Base-by-base conservation (phyloP, 2,888 invertebrate species). In the Camptogramma bilineatum region DNA sequence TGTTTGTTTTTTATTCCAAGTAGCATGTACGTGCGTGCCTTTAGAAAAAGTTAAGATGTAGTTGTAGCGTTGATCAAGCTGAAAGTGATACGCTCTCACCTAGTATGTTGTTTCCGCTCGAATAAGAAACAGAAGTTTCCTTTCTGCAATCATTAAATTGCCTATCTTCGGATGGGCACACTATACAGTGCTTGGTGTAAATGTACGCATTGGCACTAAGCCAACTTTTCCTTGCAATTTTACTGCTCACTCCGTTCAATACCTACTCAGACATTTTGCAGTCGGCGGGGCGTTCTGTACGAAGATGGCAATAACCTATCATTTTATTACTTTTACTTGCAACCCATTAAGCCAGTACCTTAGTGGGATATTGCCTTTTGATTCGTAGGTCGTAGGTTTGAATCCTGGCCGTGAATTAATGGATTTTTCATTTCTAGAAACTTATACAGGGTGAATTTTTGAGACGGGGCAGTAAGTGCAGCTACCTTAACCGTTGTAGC, bases 191-290 rank as follows among this genome's bases (percentile, higher is more conserved):
- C 62, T 60, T 31, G 31, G 54, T 67, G 52, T 44, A 44, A 4
- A 8, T 44, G 16, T 44, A 16, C 8, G 16, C 44, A 17, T 17
- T 90, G 91, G 91, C 86, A 48, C 50, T 19, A 46, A 50, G 86
- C 91, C 92, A 90, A 86, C 81, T 86, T 90, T 87, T 86, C 85
- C 85, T 81, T 87, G 87, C 87, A 84, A 82, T 86, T 86, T 87
- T 84, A 86, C 85, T 79, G 82, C 76, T 75, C 67, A 74, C 76
- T 72, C 77, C 77, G 79, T 79, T 85, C 82, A 79, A 86, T 84
- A 83, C n/a, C n/a, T n/a, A n/a, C 82, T 73, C 74, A 77, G 82
- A 84, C 81, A 81, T 84, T 88, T 86, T 81, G 83, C 85, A 85
- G 85, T 79, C 80, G 77, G 76, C 76, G 80, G 80, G 77, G 76